These are phyloP conservation scores for Pararge aegeria DNA, from an alignment of 1,140 invertebrate species.

Conservation along the genomic window DNA sequence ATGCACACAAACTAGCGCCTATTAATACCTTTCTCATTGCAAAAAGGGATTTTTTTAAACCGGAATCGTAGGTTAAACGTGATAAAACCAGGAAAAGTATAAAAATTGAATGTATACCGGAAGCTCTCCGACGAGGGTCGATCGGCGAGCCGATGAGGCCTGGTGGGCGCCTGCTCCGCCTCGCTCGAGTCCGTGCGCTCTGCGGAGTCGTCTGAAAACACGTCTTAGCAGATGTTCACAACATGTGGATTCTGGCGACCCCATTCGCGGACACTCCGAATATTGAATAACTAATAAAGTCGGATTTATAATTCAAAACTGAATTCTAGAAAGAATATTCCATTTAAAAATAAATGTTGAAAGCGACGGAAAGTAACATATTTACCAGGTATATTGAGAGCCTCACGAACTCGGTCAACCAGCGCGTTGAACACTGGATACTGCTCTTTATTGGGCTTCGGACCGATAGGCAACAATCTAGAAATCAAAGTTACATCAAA, in stretches of 20 bases:
- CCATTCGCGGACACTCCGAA: too few species aligned
- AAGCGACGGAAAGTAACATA: not conserved
- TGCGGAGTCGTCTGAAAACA: conserved; percentile 52
- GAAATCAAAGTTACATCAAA: not conserved
- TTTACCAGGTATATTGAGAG: conserved; percentile 79
- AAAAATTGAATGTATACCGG: not conserved
- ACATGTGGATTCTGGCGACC: not conserved
- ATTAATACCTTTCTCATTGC: too few species aligned
- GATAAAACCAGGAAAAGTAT: not conserved
- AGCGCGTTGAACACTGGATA: conserved; percentile 79
- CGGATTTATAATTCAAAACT: too few species aligned
- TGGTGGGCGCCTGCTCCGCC: conserved; percentile 38
- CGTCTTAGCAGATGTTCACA: conserved; percentile 10
- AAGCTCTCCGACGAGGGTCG: not conserved
- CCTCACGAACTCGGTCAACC: conserved; percentile 84
- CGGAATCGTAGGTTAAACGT: not conserved
- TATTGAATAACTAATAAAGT: too few species aligned
- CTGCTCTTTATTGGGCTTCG: conserved; percentile 77
- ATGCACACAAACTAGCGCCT: too few species aligned
- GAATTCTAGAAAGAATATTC: too few species aligned
- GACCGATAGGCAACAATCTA: conserved; percentile 86
- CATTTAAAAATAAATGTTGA: too few species aligned
- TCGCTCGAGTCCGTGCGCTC: conserved; percentile 69
- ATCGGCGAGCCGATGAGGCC: conserved; percentile 38
- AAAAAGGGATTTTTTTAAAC: too few species aligned